These are phyloP conservation scores for Synergus laeviventris DNA, from an alignment of 2,888 invertebrate species.

Conservation along the genomic window DNA sequence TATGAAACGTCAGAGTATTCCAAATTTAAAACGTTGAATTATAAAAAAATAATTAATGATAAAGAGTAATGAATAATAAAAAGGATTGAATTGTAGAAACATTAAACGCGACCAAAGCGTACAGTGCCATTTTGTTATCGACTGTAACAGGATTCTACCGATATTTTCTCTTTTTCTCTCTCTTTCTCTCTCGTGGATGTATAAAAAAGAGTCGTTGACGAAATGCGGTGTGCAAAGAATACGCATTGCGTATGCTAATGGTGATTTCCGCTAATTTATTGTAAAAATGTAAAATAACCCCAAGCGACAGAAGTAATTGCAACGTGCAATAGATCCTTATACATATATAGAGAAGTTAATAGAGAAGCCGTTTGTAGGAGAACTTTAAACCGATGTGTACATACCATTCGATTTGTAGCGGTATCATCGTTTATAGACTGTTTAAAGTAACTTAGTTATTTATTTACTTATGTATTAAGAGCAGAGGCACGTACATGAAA, in stretches of 20 bases:
- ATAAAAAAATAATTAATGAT: not conserved
- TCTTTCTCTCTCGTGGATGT: conserved; percentile 19
- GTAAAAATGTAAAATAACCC: conserved; percentile 72
- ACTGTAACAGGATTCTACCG: conserved; percentile 26
- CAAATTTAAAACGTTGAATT: not conserved
- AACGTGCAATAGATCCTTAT: conserved; percentile 66
- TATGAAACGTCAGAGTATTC: not conserved
- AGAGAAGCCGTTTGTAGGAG: conserved; percentile 48
- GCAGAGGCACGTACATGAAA: conserved; percentile 53
- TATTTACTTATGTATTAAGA: conserved; percentile 70
- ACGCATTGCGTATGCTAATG: conserved; percentile 43
- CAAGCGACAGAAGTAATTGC: conserved; percentile 64
- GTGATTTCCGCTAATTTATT: conserved; percentile 75
- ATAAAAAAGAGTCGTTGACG: not conserved
- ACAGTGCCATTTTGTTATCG: conserved; percentile 28
- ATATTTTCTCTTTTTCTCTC: conserved; percentile 26
- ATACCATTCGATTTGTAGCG: conserved; percentile 62
- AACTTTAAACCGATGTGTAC: conserved; percentile 52
- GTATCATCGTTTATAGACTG: conserved; percentile 73
- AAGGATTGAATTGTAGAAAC: not conserved
- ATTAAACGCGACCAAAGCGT: conserved; percentile 14
- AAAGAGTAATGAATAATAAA: not conserved
- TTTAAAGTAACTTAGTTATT: conserved; percentile 75
- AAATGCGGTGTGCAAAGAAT: conserved; percentile 6
- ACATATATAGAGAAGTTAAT: conserved; percentile 53